Percentiles rank a stretch among this genome's conserved stretches.
phyloP scores from a whole-genome alignment of 2,888 invertebrate genomes.

The Strigamia crassipes region DNA sequence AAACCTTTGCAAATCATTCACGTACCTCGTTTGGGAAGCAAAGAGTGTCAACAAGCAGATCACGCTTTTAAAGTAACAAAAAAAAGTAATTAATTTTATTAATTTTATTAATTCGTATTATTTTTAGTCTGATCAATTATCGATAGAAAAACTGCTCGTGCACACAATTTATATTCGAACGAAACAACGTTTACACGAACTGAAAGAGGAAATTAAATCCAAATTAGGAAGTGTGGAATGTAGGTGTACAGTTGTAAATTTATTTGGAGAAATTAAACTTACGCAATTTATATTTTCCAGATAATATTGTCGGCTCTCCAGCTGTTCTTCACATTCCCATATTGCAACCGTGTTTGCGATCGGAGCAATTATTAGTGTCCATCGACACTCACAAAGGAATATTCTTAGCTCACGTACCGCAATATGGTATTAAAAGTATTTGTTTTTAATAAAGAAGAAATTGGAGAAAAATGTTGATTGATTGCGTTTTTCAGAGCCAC shows the following conservation, averaged over 20 bases:
- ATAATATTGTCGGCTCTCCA: conserved; percentile 87
- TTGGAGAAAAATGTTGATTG: background rate
- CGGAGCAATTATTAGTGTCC: conserved; percentile 88
- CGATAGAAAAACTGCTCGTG: conserved; percentile 90
- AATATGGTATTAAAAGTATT: conserved; percentile 68
- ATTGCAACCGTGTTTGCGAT: conserved; percentile 83
- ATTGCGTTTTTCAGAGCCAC: conserved; percentile 58
- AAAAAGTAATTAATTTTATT: background rate
- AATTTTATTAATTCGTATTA: conserved; percentile 45
- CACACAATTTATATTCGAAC: conserved; percentile 94
- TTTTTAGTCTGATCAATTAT: conserved; percentile 81
- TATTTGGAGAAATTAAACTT: no score
- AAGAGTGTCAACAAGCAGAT: conserved; percentile 61
- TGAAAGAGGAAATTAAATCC: conserved; percentile 74
- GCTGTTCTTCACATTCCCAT: conserved; percentile 90
- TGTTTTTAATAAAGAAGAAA: conserved; percentile 54
- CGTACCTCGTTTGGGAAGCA: conserved; percentile 60
- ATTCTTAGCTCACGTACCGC: conserved; percentile 88
- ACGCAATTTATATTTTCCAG: conserved; percentile 59
- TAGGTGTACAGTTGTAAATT: conserved; percentile 58
- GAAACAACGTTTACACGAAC: conserved; percentile 77
- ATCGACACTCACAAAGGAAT: conserved; percentile 94
- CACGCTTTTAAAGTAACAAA: conserved; percentile 58
- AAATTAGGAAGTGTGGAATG: conserved; percentile 73
- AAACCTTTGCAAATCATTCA: conserved; percentile 69